These are phyloP conservation scores for Hippopotamus amphibius DNA, from an alignment of 2,113 vertebrate species.

Conservation along the genomic window DNA sequence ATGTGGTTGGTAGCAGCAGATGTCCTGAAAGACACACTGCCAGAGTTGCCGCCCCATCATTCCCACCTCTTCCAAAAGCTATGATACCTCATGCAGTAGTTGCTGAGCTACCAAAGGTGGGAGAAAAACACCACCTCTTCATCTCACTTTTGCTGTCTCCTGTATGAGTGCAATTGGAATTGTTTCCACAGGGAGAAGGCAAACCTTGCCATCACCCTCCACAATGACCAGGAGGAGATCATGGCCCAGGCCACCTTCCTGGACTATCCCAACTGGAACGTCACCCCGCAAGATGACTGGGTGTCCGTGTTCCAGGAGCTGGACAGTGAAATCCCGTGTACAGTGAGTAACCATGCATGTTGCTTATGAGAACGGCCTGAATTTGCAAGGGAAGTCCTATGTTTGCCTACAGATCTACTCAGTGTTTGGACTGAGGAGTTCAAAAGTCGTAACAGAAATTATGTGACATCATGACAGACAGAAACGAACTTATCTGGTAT, in stretches of 20 bases:
- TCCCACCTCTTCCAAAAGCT: background rate
- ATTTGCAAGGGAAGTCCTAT: background rate
- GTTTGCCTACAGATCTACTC: background rate
- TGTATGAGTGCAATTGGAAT: constrained; percentile 52
- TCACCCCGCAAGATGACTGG: constrained; percentile 91
- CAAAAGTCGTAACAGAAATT: background rate
- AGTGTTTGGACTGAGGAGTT: background rate
- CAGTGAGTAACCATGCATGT: constrained; percentile 85
- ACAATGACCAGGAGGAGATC: constrained; percentile 85
- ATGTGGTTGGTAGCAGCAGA: background rate
- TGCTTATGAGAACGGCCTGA: background rate
- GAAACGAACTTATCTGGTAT: background rate
- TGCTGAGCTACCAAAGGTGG: background rate
- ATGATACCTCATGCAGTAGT: background rate
- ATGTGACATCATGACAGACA: background rate
- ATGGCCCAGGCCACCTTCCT: constrained; percentile 93
- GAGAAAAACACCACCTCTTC: background rate
- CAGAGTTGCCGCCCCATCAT: background rate
- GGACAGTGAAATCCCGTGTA: constrained; percentile 85
- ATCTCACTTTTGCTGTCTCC: background rate
- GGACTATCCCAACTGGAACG: constrained; percentile 91
- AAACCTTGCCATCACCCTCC: constrained; percentile 93
- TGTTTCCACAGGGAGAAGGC: constrained; percentile 91
- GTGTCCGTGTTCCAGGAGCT: constrained; percentile 87
- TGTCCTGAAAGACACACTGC: background rate